These are phyloP conservation scores for Nephrotoma guestfalica DNA, from an alignment of 2,888 invertebrate genomes.

Conservation along the genomic window DNA sequence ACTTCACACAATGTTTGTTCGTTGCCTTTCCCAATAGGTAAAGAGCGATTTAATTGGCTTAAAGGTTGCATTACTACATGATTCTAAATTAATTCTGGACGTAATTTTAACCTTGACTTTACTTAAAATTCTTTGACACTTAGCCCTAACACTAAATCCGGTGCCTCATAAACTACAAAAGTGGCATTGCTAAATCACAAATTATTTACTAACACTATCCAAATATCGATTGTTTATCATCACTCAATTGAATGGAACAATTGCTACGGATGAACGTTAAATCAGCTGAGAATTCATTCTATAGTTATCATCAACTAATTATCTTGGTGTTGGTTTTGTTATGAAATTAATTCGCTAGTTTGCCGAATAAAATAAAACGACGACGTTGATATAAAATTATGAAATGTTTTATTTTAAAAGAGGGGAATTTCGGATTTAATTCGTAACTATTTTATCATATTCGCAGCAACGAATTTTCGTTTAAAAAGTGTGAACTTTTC, in stretches of 20 bases:
- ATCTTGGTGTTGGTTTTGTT: not conserved
- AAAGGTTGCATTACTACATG: not conserved
- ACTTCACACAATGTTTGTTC: conserved; percentile 74
- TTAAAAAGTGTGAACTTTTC: not conserved
- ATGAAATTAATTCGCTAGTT: not conserved
- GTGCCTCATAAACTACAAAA: too few relatives aligned
- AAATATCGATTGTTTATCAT: too few relatives aligned
- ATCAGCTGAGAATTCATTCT: not conserved
- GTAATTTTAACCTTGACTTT: too few relatives aligned
- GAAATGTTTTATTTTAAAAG: not conserved
- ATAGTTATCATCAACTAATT: not conserved
- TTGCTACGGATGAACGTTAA: not conserved
- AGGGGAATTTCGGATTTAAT: not conserved
- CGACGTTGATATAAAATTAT: not conserved
- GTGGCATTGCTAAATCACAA: not conserved
- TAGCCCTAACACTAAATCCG: not conserved
- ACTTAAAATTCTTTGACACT: too few relatives aligned
- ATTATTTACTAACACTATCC: not conserved
- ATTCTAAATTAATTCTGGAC: not conserved
- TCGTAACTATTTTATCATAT: not conserved
- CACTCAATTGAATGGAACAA: too few relatives aligned
- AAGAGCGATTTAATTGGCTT: conserved; percentile 27
- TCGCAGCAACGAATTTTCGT: not conserved
- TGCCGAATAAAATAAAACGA: not conserved
- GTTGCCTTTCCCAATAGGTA: conserved; percentile 68